A percentile compares a stretch with the other conserved stretches of the same genome.
Conservation (phyloP, 2,113 vertebrate species). For the Chrysochloris asiatica region DNA sequence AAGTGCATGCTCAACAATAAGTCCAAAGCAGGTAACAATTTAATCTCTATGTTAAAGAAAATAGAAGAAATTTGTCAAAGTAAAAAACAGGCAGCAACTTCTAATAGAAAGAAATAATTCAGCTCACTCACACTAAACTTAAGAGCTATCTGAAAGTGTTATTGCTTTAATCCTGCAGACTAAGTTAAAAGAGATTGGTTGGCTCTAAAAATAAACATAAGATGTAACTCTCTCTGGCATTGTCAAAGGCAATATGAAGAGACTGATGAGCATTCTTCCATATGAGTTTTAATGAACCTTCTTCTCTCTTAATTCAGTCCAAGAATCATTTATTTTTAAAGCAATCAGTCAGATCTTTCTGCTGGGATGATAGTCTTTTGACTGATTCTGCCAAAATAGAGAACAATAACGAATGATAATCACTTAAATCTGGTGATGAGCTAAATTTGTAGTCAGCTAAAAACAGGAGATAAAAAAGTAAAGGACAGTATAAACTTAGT, state of each 20-base stretch:
- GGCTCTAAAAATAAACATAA: slow-evolving; percentile 85
- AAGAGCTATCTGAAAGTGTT: slow-evolving; percentile 64
- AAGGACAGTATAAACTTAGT: slow-evolving; percentile 42
- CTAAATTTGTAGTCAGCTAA: slow-evolving; percentile 73
- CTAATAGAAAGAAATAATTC: slow-evolving; percentile 17
- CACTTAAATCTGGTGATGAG: slow-evolving; percentile 67
- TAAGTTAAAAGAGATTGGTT: slow-evolving; percentile 77
- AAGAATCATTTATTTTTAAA: slow-evolving; percentile 83
- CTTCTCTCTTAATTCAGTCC: slow-evolving; percentile 71
- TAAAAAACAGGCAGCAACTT: neutral
- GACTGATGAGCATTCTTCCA: slow-evolving; percentile 77
- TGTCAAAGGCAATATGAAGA: slow-evolving; percentile 82
- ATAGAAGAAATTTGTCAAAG: slow-evolving; percentile 53
- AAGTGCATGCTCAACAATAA: slow-evolving; percentile 12
- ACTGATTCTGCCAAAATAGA: slow-evolving; percentile 77
- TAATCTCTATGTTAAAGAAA: slow-evolving; percentile 17
- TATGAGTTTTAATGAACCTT: slow-evolving; percentile 81
- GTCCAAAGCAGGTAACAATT: slow-evolving; percentile 40
- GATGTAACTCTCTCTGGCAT: slow-evolving; percentile 75
- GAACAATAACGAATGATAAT: slow-evolving; percentile 79
- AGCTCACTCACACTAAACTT: slow-evolving; percentile 54
- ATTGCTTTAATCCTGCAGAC: slow-evolving; percentile 65
- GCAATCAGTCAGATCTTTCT: slow-evolving; percentile 74
- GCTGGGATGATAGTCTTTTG: slow-evolving; percentile 77
- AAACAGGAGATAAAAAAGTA: slow-evolving; percentile 31